phyloP scores from a whole-genome alignment of 2,797 vertebrate genomes.

The Limosa lapponica region DNA sequence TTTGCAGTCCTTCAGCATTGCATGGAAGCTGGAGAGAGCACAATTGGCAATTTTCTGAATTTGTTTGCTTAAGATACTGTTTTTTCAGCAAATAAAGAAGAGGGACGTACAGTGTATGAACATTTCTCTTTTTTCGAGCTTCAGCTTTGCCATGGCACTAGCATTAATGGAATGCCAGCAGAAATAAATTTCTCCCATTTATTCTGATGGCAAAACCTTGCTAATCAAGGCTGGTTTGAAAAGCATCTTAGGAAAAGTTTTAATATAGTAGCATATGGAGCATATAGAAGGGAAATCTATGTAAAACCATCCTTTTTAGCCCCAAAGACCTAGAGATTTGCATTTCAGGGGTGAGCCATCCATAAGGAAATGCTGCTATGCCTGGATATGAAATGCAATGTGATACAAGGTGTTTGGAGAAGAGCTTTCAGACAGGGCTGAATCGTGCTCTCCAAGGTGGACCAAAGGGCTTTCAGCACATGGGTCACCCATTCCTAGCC shows the following conservation, averaged over 20 bases:
- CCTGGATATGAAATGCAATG: fast-evolving
- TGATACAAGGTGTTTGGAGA: background rate
- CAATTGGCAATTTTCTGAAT: slow-evolving; percentile 2
- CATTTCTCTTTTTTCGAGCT: slow-evolving; percentile 4
- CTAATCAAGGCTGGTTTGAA: background rate
- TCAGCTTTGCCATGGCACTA: background rate
- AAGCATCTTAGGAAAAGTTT: background rate
- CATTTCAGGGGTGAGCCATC: background rate
- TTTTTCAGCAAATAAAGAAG: background rate
- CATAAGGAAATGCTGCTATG: background rate
- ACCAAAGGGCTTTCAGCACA: background rate
- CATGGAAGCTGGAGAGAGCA: background rate
- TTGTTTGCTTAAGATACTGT: background rate
- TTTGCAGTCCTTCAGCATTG: slow-evolving; percentile 11
- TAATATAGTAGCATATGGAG: background rate
- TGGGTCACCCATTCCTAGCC: background rate
- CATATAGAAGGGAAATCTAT: background rate
- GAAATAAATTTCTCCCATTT: background rate
- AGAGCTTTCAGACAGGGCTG: background rate
- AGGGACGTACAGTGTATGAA: background rate
- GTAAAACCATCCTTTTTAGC: background rate
- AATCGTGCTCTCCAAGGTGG: background rate
- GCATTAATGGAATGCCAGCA: background rate
- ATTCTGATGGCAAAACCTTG: background rate
- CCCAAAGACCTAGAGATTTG: background rate